phyloP scores from a whole-genome alignment of 2,888 invertebrate genomes.

The Ophioninae sp. region DNA sequence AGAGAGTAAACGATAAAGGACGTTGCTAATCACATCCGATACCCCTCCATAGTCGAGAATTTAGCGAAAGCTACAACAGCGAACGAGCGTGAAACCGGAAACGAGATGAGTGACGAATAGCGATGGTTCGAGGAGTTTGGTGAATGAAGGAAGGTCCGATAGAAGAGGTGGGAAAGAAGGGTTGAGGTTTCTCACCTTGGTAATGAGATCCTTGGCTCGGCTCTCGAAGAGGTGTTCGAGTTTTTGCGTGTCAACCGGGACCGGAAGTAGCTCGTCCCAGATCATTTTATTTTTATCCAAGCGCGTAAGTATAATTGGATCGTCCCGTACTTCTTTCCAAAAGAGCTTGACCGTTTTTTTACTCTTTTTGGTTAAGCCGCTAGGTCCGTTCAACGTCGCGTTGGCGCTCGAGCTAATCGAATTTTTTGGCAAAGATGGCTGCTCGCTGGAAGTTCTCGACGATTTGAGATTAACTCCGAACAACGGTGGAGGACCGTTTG shows the following conservation, averaged over 20 bases:
- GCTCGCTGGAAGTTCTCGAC: conserved; percentile 63
- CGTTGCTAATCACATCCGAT: not conserved
- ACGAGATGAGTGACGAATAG: not conserved
- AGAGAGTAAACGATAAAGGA: not conserved
- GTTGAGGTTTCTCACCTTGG: conserved; percentile 87
- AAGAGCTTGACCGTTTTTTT: conserved; percentile 99
- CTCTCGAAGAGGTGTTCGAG: conserved; percentile 98
- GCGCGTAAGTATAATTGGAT: conserved; percentile 85
- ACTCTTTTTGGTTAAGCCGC: conserved; percentile 88
- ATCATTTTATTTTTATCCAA: conserved; percentile 85
- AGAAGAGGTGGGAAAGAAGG: not conserved
- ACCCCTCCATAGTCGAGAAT: not conserved
- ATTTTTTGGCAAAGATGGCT: conserved; percentile 73
- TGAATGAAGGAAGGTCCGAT: not conserved
- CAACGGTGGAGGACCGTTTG: conserved; percentile 80
- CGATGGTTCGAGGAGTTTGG: no score
- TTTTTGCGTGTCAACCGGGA: conserved; percentile 94
- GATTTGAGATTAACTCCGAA: conserved; percentile 78
- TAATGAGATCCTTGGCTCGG: conserved; percentile 95
- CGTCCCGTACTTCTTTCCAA: conserved; percentile 97
- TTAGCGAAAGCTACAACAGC: not conserved
- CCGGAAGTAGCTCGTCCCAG: conserved; percentile 94
- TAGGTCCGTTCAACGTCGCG: conserved; percentile 70
- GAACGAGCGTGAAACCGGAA: not conserved
- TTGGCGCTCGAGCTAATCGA: conserved; percentile 68